Evolutionary conservation across 2,888 invertebrate species (phyloP).

Genomic region (Dione juno): DNA sequence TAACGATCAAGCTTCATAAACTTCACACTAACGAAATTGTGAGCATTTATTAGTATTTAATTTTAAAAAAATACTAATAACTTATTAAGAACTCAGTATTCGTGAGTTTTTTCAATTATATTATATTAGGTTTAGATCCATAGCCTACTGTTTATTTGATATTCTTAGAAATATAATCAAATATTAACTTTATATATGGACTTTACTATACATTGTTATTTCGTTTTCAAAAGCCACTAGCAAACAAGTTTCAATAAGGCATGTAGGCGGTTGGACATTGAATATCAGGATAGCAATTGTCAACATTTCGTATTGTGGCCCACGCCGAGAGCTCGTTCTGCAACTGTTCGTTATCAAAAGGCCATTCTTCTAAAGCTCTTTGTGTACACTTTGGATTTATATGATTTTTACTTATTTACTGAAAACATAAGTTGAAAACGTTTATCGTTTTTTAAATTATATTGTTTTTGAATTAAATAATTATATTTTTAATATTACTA

Average conservation of each 20-base stretch:
- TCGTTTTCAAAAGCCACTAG: background rate
- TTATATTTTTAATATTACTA: background rate
- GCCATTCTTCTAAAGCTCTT: slow-evolving; percentile 34
- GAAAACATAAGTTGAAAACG: background rate
- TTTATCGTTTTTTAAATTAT: background rate
- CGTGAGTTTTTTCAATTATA: too few relatives aligned
- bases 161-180: too few relatives aligned
- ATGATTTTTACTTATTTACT: background rate
- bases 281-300: slow-evolving; percentile 28
- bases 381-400: slow-evolving; percentile 13
- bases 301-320: slow-evolving; percentile 36
- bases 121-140: too few relatives aligned
- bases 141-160: too few relatives aligned
- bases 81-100: too few relatives aligned
- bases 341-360: slow-evolving; percentile 31
- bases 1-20: too few relatives aligned
- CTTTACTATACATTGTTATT: background rate
- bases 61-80: too few relatives aligned
- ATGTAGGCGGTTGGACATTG: slow-evolving; percentile 25
- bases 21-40: too few relatives aligned
- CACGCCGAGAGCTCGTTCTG: slow-evolving; percentile 28
- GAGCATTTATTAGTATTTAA: too few relatives aligned
- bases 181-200: too few relatives aligned
- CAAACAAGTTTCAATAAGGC: slow-evolving; percentile 30
- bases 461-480: background rate